Evolutionary conservation across 2,797 vertebrate species (phyloP), one percentile per base, ranked within the genome.

Genomic region (Lepus oiostolus): DNA sequence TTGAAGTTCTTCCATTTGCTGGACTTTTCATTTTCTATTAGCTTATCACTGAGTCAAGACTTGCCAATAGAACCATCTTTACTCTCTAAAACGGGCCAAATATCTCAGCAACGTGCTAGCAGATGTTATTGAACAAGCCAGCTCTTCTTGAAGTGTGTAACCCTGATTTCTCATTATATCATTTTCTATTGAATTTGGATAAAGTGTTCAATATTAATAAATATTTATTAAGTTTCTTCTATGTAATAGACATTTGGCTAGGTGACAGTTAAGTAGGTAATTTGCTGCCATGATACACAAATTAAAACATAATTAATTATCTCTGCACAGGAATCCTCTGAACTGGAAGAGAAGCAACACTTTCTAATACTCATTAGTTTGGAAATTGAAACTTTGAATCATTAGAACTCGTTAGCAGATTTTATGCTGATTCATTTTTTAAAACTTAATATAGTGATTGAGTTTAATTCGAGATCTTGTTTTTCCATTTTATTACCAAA

Each of bases 281-380:
- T 80, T 75, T 35, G 17, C 7, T 58, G 9, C 35, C 63, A 47
- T 12, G 4, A 19, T 38, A 85, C 16, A 82, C 32, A 82, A 89
- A 85, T 60, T 60, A 74, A 90, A 74, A 67, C 1, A 38, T 38
- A 84, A 68, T 7, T 85, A 86, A 85, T 67, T 50, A 7, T 88
- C 67, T 80, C 72, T 32, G 54, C 52, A 85, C 28, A 70, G 68
- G 60, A 58, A 85, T 90, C 65, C 42, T 82, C 74, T 24, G 54
- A 85, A 67, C 38, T 90, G n/a, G 30, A 94, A 70, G 19, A 74
- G 68, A 93, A 60, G 54, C 19, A 65, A 70, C 28, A 81, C 70
- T 71, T 90, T 85, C 79, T 95, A 76, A 77, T 93, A 52, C 67
- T 93, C n/a, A 75, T 72, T 82, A 95, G 35, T 68, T 30, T 83